A percentile compares a stretch with the other conserved stretches of the same genome.
These are phyloP conservation scores for Psilopsiagon aymara DNA, from an alignment of 2,113 vertebrate genomes.

Conservation along the genomic window DNA sequence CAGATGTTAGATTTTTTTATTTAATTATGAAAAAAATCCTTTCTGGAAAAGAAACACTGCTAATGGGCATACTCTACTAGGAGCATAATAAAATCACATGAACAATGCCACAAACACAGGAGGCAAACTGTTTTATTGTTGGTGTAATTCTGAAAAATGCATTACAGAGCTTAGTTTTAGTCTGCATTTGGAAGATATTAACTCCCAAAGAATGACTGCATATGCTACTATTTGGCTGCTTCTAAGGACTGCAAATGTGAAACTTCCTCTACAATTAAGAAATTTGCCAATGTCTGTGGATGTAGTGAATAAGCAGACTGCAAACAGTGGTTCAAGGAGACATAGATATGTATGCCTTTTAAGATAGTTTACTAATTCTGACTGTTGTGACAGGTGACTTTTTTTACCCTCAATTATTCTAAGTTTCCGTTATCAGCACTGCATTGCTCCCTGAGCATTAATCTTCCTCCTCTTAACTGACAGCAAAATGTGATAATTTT, in stretches of 20 bases:
- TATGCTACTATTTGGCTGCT: background rate
- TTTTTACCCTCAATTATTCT: constrained; percentile 47
- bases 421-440: constrained; percentile 62
- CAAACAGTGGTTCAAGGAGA: constrained; percentile 52
- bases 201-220: constrained; percentile 5
- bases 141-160: constrained; percentile 39
- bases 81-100: constrained; percentile 46
- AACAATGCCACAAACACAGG: background rate
- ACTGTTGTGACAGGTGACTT: constrained; percentile 23
- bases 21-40: background rate
- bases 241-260: background rate
- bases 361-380: constrained; percentile 52
- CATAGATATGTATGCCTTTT: constrained; percentile 8
- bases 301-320: background rate
- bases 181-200: constrained; percentile 34
- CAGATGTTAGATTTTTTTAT: constrained; percentile 18
- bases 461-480: constrained; percentile 60
- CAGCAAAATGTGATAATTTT: constrained; percentile 64
- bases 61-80: constrained; percentile 11
- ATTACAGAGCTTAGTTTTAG: background rate
- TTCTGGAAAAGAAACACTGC: background rate
- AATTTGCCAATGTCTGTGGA: background rate
- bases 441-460: constrained; percentile 42
- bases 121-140: constrained; percentile 41
- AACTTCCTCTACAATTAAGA: background rate